Evolutionary conservation across 1,140 invertebrate genomes (phyloP).

Genomic region (Cyclina sinensis): DNA sequence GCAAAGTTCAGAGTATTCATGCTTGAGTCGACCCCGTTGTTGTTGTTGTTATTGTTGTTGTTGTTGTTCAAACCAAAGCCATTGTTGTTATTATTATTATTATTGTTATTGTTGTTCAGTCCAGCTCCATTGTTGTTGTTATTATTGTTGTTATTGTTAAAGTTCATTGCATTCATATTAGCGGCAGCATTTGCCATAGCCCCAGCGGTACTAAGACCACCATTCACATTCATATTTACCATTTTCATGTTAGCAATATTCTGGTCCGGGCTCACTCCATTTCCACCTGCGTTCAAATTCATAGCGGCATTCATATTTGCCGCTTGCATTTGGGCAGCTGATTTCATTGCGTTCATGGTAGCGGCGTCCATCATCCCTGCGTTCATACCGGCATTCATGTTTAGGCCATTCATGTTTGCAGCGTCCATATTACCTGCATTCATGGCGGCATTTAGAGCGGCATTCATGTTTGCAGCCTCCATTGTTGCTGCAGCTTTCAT

Average conservation of each 20-base stretch:
- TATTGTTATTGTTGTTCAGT: constrained; percentile 25
- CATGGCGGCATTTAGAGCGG: background rate
- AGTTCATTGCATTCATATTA: background rate
- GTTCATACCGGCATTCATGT: constrained; percentile 5
- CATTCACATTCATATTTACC: constrained; percentile 10
- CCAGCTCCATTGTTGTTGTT: constrained; percentile 30
- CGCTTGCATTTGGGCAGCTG: background rate
- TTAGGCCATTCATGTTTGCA: background rate
- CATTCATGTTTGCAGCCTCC: constrained; percentile 10
- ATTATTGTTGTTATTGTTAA: constrained; percentile 1
- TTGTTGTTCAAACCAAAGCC: background rate
- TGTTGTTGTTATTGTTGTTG: constrained; percentile 45
- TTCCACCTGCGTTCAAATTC: constrained; percentile 7
- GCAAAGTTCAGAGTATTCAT: background rate
- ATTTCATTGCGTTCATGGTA: background rate
- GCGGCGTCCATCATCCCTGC: background rate
- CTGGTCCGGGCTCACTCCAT: background rate
- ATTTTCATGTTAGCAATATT: constrained; percentile 26
- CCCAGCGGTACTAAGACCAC: background rate
- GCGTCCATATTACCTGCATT: background rate
- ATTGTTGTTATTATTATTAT: constrained; percentile 4
- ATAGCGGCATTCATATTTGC: constrained; percentile 11
- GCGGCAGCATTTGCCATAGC: background rate
- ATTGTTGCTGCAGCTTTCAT: constrained; percentile 33
- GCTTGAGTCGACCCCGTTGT: background rate